Evolutionary conservation across 2,888 invertebrate species (phyloP).

Genomic region (Hemistola chrysoprasaria): DNA sequence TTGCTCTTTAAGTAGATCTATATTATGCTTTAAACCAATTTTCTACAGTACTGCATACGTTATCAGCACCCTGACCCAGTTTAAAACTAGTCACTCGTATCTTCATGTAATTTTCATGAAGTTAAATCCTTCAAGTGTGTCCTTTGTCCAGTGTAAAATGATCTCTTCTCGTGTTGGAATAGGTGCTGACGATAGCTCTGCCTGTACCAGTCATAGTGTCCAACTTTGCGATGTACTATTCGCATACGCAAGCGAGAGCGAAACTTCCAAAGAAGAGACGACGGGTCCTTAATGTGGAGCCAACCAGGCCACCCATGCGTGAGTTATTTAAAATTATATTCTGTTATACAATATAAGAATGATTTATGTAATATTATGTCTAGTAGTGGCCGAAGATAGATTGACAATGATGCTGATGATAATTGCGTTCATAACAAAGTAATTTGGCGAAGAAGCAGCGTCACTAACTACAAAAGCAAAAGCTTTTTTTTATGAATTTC

Average conservation of each 20-base stretch:
- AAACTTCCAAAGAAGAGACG: constrained; percentile 99
- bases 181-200: constrained; percentile 95
- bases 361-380: too few relatives aligned
- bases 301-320: constrained; percentile 87
- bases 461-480: too few relatives aligned
- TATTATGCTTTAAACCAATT: constrained; percentile 1
- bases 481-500: too few relatives aligned
- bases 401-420: too few relatives aligned
- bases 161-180: constrained; percentile 19
- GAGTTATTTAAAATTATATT: constrained; percentile 35
- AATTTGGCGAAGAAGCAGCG: too few relatives aligned
- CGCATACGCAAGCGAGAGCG: constrained; percentile 97
- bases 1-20: too few relatives aligned
- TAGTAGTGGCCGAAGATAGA: too few relatives aligned
- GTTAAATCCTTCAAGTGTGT: constrained; percentile 19
- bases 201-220: constrained; percentile 99
- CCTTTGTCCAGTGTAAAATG: constrained; percentile 17
- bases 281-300: constrained; percentile 97
- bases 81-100: constrained; percentile 26
- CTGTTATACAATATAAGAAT: neutral
- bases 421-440: too few relatives aligned
- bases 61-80: constrained; percentile 24
- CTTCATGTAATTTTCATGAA: constrained; percentile 29
- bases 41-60: constrained; percentile 21
- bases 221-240: constrained; percentile 99